Evolutionary conservation across 2,113 vertebrate genomes (phyloP).

Genomic region (Nesoenas mayeri): DNA sequence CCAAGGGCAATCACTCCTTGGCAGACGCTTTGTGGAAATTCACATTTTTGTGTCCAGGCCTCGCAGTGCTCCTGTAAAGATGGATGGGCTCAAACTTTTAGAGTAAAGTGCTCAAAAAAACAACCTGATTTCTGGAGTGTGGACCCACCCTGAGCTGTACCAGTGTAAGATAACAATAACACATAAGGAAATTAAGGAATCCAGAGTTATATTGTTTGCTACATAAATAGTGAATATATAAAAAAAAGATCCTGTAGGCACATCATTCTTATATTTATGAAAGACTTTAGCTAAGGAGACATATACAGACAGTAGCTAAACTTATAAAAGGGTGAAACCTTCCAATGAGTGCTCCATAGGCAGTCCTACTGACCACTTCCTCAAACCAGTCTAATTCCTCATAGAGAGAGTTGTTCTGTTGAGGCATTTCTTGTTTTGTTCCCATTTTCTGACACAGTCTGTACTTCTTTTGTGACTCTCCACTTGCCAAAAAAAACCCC

Average conservation of each 20-base stretch:
- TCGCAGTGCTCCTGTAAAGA: not conserved
- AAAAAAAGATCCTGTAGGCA: not conserved
- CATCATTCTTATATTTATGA: not conserved
- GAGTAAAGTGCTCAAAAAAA: not conserved
- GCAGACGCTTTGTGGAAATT: rapidly evolving
- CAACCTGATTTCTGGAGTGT: rapidly evolving
- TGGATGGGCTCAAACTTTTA: not conserved
- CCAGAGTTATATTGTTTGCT: not conserved
- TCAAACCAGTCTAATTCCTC: slow-evolving; percentile 27
- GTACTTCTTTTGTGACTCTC: slow-evolving; percentile 27
- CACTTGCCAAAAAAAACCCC: not conserved
- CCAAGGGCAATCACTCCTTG: not conserved
- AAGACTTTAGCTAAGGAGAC: not conserved
- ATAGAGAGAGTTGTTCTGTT: not conserved
- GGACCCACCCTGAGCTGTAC: not conserved
- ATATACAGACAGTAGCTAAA: not conserved
- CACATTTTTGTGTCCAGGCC: rapidly evolving
- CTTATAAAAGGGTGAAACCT: not conserved
- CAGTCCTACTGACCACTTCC: not conserved
- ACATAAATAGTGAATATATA: not conserved
- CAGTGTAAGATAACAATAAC: not conserved
- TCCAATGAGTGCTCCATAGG: not conserved
- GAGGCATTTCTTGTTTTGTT: not conserved
- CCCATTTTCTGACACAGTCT: slow-evolving; percentile 7
- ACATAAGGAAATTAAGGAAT: not conserved